Base-by-base conservation (phyloP, 2,888 invertebrate species). In the Cremastobaeus sp. region DNA sequence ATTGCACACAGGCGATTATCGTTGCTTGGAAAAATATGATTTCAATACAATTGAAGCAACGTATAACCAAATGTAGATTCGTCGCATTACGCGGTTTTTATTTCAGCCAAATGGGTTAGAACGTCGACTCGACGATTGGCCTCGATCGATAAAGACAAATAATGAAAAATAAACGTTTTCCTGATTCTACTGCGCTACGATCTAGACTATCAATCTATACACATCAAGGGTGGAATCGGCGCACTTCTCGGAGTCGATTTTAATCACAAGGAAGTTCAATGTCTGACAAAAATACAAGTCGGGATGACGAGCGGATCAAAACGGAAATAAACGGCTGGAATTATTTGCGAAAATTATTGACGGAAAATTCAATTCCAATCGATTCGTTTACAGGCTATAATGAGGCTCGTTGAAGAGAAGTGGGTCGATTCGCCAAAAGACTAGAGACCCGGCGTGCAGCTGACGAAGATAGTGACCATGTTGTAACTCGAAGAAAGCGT, bases 391-490 rank as follows among this genome's bases (percentile, higher is more conserved):
- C 34, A 43, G 48, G 55, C 43, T 74, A 47, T 35, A 68, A 52
- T 43, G 32, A 68, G 54, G 60, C 34, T 35, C 20, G 37, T 9
- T 14, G 9, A n/a, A 35, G 37, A 48, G 70, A 70, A 66, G 70
- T 71, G 77, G 43, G 62, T 50, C 69, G 76, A 57, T 66, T 45
- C 64, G 79, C 79, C 72, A 80, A 83, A 84, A 78, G 83, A 87
- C 87, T 87, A 87, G 81, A 86, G 85, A 85, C 86, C 87, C 87
- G 62, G 84, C 80, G 82, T 83, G 85, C 86, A 83, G 83, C 84
- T 81, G 82, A 83, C 83, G 77, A 82, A 81, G 79, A 81, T 79
- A 79, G 74, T 78, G 77, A 71, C 62, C n/a, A n/a, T n/a, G 48
- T 77, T 76, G 68, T 66, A 76, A 79, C 75, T 82, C 81, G 77